A percentile compares a stretch with the other conserved stretches of the same genome.
These are phyloP conservation scores for Hyles vespertilio DNA, from an alignment of 1,140 invertebrate species.

Conservation along the genomic window DNA sequence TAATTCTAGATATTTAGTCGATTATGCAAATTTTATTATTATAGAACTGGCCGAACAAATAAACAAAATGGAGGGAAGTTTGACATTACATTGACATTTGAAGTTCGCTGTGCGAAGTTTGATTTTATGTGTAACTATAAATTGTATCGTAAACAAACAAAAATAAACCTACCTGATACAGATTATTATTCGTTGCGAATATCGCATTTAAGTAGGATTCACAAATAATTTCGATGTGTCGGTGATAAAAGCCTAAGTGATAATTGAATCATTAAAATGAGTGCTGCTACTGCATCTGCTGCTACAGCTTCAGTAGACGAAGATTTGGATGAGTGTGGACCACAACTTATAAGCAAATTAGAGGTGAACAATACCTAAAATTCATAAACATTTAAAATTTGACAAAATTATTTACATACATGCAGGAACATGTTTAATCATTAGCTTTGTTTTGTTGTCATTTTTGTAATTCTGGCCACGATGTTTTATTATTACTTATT, in stretches of 20 bases:
- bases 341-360: constrained; percentile 77
- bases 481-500: no score
- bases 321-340: constrained; percentile 78
- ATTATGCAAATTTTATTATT: background rate
- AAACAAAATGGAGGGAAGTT: constrained; percentile 9
- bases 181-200: no score
- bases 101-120: background rate
- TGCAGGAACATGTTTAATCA: no score
- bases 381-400: no score
- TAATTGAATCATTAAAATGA: constrained; percentile 34
- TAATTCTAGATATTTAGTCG: background rate
- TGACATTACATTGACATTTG: background rate
- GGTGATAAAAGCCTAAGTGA: constrained; percentile 15
- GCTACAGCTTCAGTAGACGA: constrained; percentile 69
- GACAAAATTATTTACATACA: no score
- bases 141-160: no score
- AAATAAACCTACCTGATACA: no score
- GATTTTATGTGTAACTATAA: no score
- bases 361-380: constrained; percentile 67
- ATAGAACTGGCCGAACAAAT: background rate
- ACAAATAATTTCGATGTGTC: constrained; percentile 23
- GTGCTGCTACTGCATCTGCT: constrained; percentile 59
- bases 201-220: no score
- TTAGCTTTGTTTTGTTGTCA: no score
- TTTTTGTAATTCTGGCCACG: no score